Conservation (phyloP, 2,888 invertebrate species). For the Drosophila greeni region DNA sequence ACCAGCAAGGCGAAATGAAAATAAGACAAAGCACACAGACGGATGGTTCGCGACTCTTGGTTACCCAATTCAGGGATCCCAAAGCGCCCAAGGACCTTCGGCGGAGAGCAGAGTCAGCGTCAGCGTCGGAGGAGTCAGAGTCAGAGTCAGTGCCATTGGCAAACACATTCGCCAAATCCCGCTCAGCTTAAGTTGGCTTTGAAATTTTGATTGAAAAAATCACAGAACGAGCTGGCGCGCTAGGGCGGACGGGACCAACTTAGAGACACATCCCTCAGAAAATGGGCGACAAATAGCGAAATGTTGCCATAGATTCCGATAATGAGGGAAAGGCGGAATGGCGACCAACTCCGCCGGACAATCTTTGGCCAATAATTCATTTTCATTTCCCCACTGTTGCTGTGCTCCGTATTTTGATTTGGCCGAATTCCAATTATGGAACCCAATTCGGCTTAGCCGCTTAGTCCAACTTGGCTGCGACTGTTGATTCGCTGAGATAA, state of each 20-base stretch:
- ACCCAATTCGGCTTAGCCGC: conserved; percentile 30
- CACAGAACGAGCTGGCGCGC: conserved; percentile 21
- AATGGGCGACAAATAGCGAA: conserved; percentile 66
- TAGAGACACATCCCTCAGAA: conserved; percentile 35
- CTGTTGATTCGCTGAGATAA: conserved; percentile 41
- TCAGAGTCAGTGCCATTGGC: conserved; percentile 39
- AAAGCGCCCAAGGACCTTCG: conserved; percentile 31
- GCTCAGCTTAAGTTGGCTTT: conserved; percentile 68
- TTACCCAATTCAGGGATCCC: conserved; percentile 36
- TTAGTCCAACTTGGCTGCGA: conserved; percentile 33
- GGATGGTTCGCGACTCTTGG: conserved; percentile 43
- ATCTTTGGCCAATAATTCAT: conserved; percentile 39
- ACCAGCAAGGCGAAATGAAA: conserved; percentile 68
- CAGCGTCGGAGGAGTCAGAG: neutral
- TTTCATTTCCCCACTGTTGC: conserved; percentile 39
- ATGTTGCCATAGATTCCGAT: conserved; percentile 59
- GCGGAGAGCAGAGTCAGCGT: conserved; percentile 16
- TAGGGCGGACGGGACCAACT: conserved; percentile 44
- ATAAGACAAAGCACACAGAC: conserved; percentile 70
- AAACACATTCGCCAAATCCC: conserved; percentile 68
- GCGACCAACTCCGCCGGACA: conserved; percentile 8
- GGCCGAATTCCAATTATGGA: conserved; percentile 44
- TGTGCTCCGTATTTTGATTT: conserved; percentile 59
- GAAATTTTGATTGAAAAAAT: conserved; percentile 74
- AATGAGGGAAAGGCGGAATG: conserved; percentile 40